These are phyloP conservation scores for Psilopogon haemacephalus DNA, from an alignment of 2,113 vertebrate species.

Conservation along the genomic window DNA sequence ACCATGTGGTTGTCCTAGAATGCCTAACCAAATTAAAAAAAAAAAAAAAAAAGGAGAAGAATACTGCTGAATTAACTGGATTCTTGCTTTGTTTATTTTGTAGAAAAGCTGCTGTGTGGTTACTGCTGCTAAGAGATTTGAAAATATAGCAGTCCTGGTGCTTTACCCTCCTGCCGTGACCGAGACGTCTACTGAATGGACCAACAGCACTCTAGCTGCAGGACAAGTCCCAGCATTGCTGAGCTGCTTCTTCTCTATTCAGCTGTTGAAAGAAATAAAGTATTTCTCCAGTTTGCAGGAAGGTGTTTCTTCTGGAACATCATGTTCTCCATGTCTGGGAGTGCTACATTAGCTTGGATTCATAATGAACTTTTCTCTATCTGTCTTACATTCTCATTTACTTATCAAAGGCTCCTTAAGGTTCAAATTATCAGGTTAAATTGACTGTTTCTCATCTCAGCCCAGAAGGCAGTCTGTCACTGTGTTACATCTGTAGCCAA, in stretches of 20 bases:
- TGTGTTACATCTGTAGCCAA: background rate
- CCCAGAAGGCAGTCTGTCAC: background rate
- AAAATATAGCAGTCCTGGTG: constrained; percentile 77
- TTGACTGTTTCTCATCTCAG: background rate
- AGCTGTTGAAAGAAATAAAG: constrained; percentile 24
- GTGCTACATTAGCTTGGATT: background rate
- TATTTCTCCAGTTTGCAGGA: background rate
- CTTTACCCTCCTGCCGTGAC: constrained; percentile 60
- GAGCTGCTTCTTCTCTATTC: constrained; percentile 45
- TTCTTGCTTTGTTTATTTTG: constrained; percentile 76
- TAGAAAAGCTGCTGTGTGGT: constrained; percentile 79
- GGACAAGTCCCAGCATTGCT: constrained; percentile 17
- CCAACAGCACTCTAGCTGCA: constrained; percentile 75
- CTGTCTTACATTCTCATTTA: background rate
- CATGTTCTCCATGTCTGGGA: background rate
- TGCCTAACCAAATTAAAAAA: constrained; percentile 66
- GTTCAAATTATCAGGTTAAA: background rate
- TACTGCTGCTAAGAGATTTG: constrained; percentile 75
- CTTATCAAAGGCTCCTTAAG: background rate
- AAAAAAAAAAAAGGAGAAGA: background rate
- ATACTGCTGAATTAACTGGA: constrained; percentile 74
- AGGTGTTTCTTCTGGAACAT: background rate
- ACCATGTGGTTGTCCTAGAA: constrained; percentile 58
- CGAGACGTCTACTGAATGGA: constrained; percentile 74
- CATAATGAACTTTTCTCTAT: background rate